Conservation (phyloP, 30 jellyfish, hydroid and myxozoan species). For the Hydractinia echinata region DNA sequence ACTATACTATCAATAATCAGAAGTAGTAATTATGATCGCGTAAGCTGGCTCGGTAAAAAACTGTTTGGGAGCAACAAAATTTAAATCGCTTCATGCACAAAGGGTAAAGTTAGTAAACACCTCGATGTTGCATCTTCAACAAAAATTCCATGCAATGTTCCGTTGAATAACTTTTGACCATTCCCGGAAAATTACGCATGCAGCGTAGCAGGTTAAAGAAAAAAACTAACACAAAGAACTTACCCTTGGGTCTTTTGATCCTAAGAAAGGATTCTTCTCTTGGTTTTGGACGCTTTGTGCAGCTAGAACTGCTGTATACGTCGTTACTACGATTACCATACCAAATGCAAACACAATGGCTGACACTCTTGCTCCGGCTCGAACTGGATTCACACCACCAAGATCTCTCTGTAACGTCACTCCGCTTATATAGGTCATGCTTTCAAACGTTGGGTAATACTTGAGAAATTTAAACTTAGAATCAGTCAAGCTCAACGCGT, state of each 20-base stretch:
- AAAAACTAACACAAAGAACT: not conserved
- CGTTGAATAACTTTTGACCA: not conserved
- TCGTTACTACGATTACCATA: conserved; percentile 87
- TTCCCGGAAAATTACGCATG: not conserved
- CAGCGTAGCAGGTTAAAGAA: not conserved
- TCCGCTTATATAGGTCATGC: conserved; percentile 75
- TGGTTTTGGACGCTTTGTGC: conserved; percentile 59
- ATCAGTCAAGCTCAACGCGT: conserved; percentile 18
- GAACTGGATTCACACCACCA: conserved; percentile 77
- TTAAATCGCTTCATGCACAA: no score
- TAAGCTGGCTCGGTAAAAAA: no score
- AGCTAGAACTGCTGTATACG: conserved; percentile 85
- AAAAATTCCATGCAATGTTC: not conserved
- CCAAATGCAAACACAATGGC: conserved; percentile 72
- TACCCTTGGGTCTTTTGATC: conserved; percentile 77
- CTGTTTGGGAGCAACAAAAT: no score
- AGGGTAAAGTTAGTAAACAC: no score
- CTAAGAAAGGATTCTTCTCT: conserved; percentile 62
- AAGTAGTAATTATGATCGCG: no score
- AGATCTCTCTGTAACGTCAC: conserved; percentile 77
- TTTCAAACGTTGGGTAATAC: conserved; percentile 45
- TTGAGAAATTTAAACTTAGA: not conserved
- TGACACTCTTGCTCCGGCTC: conserved; percentile 64
- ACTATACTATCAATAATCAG: no score
- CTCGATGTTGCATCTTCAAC: not conserved